A percentile compares a stretch with the other conserved stretches of the same genome.
phyloP scores from a whole-genome alignment of 1,140 invertebrate species.

The Scaptomyza pallida region DNA sequence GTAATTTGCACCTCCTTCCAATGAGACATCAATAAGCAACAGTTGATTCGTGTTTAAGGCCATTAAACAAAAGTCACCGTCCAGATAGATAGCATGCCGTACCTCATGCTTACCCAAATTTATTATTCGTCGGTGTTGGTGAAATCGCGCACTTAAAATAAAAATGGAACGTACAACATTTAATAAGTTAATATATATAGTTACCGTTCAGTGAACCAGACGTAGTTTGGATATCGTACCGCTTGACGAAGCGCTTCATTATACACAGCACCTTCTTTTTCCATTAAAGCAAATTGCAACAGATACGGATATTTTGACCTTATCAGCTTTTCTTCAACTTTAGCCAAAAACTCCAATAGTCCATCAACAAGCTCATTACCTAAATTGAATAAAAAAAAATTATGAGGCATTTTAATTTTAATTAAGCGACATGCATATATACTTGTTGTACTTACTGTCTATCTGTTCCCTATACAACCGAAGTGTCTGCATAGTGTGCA shows the following conservation, averaged over 20 bases:
- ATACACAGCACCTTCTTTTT: constrained; percentile 73
- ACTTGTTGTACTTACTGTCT: constrained; percentile 58
- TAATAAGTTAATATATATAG: neutral
- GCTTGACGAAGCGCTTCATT: constrained; percentile 83
- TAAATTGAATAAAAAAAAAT: constrained; percentile 14
- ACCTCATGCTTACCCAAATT: constrained; percentile 52
- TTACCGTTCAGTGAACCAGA: constrained; percentile 76
- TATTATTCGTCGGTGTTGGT: constrained; percentile 74
- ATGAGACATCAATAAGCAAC: constrained; percentile 63
- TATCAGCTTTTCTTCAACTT: constrained; percentile 77
- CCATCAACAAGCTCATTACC: constrained; percentile 79
- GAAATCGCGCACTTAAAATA: constrained; percentile 62
- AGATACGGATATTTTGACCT: constrained; percentile 82
- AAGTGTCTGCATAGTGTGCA: constrained; percentile 86
- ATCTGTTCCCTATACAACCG: constrained; percentile 85
- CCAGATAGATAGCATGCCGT: constrained; percentile 51
- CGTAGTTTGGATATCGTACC: constrained; percentile 50
- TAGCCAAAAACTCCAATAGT: constrained; percentile 84
- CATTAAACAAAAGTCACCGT: constrained; percentile 65
- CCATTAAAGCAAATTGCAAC: constrained; percentile 84
- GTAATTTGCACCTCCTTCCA: constrained; percentile 53
- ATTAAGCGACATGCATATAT: neutral
- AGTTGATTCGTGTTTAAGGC: constrained; percentile 49
- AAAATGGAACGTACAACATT: neutral
- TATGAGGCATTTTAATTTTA: neutral